Evolutionary conservation across 2,113 vertebrate genomes (phyloP).

Genomic region (Corythaeola cristata): DNA sequence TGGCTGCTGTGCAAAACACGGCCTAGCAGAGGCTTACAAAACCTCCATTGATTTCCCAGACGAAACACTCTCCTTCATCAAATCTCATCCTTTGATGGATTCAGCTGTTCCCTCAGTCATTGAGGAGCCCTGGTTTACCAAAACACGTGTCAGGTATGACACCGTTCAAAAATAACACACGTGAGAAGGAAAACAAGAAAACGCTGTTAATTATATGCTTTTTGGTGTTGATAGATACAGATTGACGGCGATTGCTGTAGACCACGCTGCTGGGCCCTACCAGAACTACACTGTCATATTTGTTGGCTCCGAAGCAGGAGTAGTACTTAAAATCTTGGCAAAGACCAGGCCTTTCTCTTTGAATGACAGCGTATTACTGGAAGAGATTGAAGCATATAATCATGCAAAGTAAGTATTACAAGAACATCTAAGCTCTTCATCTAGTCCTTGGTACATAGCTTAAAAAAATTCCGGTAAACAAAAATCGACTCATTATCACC

Average conservation of each 20-base stretch:
- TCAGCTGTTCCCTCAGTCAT: conserved; percentile 88
- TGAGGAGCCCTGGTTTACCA: conserved; percentile 98
- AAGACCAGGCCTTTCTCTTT: conserved; percentile 87
- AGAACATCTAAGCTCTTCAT: not conserved
- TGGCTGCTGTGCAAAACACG: conserved; percentile 92
- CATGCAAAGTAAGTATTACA: conserved; percentile 87
- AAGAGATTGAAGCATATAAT: conserved; percentile 97
- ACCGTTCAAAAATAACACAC: not conserved
- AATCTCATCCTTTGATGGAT: conserved; percentile 97
- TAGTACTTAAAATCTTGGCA: conserved; percentile 94
- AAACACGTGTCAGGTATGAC: conserved; percentile 93
- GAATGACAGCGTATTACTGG: conserved; percentile 92
- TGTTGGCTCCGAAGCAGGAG: conserved; percentile 92
- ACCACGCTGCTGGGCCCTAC: conserved; percentile 89
- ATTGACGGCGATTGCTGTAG: conserved; percentile 89
- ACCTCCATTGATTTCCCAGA: conserved; percentile 97
- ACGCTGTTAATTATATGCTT: not conserved
- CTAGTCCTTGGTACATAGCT: not conserved
- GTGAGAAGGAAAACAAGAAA: not conserved
- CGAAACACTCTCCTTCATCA: conserved; percentile 96
- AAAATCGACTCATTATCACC: not conserved
- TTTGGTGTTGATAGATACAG: conserved; percentile 83
- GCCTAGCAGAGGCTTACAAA: conserved; percentile 88
- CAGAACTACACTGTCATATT: conserved; percentile 97
- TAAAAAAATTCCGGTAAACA: not conserved